Conservation (phyloP, 2,113 vertebrate species). For the Tympanuchus pallidicinctus region DNA sequence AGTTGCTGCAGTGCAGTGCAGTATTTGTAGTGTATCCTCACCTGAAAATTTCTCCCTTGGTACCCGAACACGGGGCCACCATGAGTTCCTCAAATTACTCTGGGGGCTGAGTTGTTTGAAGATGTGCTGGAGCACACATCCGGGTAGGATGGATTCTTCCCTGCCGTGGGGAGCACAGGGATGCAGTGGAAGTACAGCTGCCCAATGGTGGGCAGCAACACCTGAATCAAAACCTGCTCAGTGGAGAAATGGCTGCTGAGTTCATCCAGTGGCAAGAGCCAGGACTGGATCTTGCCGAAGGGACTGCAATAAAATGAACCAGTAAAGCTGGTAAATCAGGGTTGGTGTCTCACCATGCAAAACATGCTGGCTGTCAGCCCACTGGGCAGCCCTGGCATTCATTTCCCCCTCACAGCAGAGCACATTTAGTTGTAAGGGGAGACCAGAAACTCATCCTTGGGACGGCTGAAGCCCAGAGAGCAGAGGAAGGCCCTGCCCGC, state of each 20-base stretch:
- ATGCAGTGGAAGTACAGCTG: neutral
- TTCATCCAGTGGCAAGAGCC: accelerated
- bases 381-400: neutral
- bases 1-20: neutral
- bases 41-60: neutral
- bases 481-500: neutral
- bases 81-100: neutral
- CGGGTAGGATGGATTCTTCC: neutral
- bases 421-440: neutral
- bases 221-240: accelerated
- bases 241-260: neutral
- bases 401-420: neutral
- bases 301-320: neutral
- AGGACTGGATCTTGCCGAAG: accelerated
- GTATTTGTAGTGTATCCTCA: neutral
- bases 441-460: neutral
- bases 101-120: neutral
- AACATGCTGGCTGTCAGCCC: neutral
- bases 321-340: neutral
- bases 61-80: neutral
- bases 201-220: accelerated
- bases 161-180: neutral
- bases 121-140: neutral
- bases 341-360: neutral
- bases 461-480: neutral